phyloP scores from a whole-genome alignment of 2,797 vertebrate genomes.

The Chrysocyon brachyurus region DNA sequence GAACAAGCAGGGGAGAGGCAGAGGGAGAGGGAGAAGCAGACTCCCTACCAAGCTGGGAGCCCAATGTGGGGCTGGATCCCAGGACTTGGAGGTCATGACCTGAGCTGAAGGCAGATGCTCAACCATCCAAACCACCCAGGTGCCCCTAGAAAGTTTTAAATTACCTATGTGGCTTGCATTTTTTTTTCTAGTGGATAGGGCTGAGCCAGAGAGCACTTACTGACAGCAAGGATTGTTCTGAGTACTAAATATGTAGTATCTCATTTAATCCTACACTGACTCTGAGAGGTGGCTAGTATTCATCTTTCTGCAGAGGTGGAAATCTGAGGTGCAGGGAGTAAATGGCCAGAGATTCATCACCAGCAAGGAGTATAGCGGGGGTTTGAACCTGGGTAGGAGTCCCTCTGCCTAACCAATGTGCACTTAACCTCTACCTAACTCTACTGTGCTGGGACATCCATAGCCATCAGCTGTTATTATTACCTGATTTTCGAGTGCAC shows the following conservation, averaged over 20 bases:
- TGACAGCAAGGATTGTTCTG: not conserved
- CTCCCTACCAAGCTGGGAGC: not conserved
- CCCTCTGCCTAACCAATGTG: not conserved
- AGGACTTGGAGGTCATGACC: not conserved
- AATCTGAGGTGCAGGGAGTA: not conserved
- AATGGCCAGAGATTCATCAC: not conserved
- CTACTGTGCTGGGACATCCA: not conserved
- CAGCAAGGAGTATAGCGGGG: not conserved
- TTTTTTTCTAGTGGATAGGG: not conserved
- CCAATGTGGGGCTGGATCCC: not conserved
- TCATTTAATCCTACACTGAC: not conserved
- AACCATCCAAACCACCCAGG: not conserved
- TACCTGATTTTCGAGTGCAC: no score
- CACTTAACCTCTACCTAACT: not conserved
- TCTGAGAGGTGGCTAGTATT: not conserved
- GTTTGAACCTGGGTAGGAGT: not conserved
- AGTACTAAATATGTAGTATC: not conserved
- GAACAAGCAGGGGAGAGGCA: not conserved
- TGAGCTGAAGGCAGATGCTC: not conserved
- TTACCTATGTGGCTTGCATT: not conserved
- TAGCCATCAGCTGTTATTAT: no score
- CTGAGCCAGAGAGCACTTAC: not conserved
- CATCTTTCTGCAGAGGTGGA: not conserved
- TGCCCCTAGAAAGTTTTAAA: not conserved
- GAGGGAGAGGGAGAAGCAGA: not conserved